Percentiles rank a stretch among this genome's conserved stretches.
Conservation (phyloP, 2,888 invertebrate genomes). For the Amiota mariae region DNA sequence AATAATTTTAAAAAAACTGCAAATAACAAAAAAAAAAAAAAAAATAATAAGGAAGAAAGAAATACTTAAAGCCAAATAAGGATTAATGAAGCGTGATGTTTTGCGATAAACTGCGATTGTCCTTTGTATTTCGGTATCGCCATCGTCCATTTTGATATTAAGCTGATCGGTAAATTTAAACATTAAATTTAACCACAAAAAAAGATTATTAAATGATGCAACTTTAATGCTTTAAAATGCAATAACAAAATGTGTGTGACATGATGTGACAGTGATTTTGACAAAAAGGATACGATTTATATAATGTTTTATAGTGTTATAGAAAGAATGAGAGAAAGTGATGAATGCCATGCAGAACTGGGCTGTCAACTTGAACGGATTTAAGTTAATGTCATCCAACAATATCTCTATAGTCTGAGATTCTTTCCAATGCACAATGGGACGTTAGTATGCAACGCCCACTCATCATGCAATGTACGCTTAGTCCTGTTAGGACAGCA, state of each 20-base stretch:
- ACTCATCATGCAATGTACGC: not conserved
- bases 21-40: slow-evolving; percentile 16
- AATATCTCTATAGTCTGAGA: no score
- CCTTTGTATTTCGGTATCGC: not conserved
- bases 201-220: slow-evolving; percentile 41
- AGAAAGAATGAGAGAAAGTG: not conserved
- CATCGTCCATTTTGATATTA: slow-evolving; percentile 19
- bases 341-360: not conserved
- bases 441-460: no score
- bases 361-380: not conserved
- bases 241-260: not conserved
- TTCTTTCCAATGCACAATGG: no score
- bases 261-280: not conserved
- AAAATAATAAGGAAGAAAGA: not conserved
- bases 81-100: slow-evolving; percentile 46
- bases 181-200: slow-evolving; percentile 18
- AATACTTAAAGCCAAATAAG: slow-evolving; percentile 28
- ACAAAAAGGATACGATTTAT: not conserved
- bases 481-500: not conserved
- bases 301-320: not conserved
- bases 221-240: slow-evolving; percentile 2
- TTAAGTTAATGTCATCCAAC: no score
- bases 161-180: slow-evolving; percentile 22
- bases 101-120: slow-evolving; percentile 36
- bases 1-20: slow-evolving; percentile 20